Evolutionary conservation across 2,797 vertebrate genomes (phyloP), one percentile per base, ranked within the genome.

Genomic region (Pelobates cultripes): DNA sequence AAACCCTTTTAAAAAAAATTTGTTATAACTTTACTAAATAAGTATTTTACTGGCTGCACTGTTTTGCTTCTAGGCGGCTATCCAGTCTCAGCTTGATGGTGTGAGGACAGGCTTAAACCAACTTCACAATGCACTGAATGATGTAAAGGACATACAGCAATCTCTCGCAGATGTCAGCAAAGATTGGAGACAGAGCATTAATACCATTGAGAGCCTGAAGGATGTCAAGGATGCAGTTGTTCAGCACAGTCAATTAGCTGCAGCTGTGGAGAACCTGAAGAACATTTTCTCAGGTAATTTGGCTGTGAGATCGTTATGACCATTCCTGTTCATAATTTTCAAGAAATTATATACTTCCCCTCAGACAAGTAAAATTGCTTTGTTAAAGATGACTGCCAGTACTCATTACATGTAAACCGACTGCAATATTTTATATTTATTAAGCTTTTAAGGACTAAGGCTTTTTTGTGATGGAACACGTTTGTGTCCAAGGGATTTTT

Each of bases 151-250:
- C 87, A 98, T 99, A 85, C 98, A 97, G 91, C 94, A 87, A 80
- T 97, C 97, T 0, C 83, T 99, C 88, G 95, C 92, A 7, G 95
- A 97, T 6, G 97, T 99, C 86, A 99, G 95, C 85, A 97, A 97
- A 86, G 98, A 99, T 91, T 99, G 98, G 98, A 94, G 96, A 76
- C 97, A 97, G 88, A 98, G 97, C 91, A 99, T 99, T 91, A 98
- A 96, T 91, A 98, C 98, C 61, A 97, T 99, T 0, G 97, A 98
- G 92, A 99, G 93, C 89, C 94, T 99, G 77, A 96, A 94, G 84
- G 97, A 97, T 0, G 98, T 99, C 76, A 99, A 99, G 85, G 98
- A 99, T 3, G 97, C 97, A 0, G 97, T 99, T 10, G 97, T 98
- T 10, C 97, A 99, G 86, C 98, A 99, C 86, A 99, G 97, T 85